phyloP scores from a whole-genome alignment of 2,888 invertebrate genomes.

The Sinhomidia bicolor region DNA sequence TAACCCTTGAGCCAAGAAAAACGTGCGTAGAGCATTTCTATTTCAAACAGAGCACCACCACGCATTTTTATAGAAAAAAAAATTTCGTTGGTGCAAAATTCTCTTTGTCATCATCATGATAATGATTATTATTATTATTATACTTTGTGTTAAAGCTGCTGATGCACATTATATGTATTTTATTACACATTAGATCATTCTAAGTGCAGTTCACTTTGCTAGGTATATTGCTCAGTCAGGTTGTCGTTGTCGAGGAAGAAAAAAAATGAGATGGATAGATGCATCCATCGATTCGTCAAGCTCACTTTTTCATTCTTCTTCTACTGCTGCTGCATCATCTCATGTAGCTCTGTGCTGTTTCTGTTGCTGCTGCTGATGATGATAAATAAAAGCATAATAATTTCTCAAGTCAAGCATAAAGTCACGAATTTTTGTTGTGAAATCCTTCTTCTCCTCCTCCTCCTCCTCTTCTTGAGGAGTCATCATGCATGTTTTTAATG shows the following conservation, averaged over 20 bases:
- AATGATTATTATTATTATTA: conserved; percentile 11
- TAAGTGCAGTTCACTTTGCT: no score
- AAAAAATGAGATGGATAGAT: conserved; percentile 33
- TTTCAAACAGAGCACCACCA: background rate
- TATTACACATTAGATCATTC: no score
- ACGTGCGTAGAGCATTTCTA: conserved; percentile 9
- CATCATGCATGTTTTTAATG: background rate
- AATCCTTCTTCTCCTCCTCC: conserved; percentile 46
- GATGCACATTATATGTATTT: conserved; percentile 20
- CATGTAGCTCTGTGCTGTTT: background rate
- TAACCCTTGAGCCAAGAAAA: conserved; percentile 1
- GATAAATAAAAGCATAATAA: conserved; percentile 52
- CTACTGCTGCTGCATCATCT: conserved; percentile 19
- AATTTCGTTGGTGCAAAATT: conserved; percentile 34
- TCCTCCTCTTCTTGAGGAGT: background rate
- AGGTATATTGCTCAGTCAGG: no score
- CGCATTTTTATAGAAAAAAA: conserved; percentile 41
- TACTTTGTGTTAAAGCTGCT: no score
- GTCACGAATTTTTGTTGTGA: conserved; percentile 72
- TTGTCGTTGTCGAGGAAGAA: no score
- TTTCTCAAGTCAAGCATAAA: conserved; percentile 67
- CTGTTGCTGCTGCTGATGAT: background rate
- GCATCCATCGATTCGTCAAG: conserved; percentile 68
- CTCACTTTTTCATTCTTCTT: conserved; percentile 51
- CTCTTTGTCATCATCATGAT: conserved; percentile 5